These are phyloP conservation scores for Saimiri boliviensis DNA, from an alignment of 2,113 vertebrate species.

Conservation along the genomic window DNA sequence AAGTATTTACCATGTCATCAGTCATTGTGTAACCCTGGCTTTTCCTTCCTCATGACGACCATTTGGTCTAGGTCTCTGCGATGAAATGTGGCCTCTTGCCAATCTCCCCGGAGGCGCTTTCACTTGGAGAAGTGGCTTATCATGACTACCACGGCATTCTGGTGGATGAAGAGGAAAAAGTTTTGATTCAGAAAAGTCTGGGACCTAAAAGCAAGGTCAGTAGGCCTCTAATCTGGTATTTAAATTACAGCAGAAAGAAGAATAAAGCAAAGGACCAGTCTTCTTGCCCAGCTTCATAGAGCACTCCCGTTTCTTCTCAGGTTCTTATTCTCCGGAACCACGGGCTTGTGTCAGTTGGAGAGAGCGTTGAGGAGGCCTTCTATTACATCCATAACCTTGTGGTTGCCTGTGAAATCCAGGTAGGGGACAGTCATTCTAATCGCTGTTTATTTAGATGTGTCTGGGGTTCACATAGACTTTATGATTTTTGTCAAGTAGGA, in stretches of 20 bases:
- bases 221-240: neutral
- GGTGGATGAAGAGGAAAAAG: conserved; percentile 93
- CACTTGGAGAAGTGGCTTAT: conserved; percentile 94
- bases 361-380: conserved; percentile 97
- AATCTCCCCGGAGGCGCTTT: conserved; percentile 95
- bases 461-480: neutral
- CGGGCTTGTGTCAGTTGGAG: conserved; percentile 94
- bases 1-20: accelerated
- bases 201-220: conserved; percentile 97
- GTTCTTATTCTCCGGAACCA: conserved; percentile 98
- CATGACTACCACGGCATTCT: conserved; percentile 98
- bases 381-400: conserved; percentile 97
- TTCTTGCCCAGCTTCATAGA: neutral
- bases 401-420: conserved; percentile 98
- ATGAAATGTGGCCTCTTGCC: conserved; percentile 98
- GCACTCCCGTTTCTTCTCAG: conserved; percentile 77
- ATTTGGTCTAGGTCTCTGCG: conserved; percentile 91
- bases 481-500: neutral
- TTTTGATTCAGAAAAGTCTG: conserved; percentile 94
- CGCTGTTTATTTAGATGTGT: neutral
- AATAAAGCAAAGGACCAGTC: neutral
- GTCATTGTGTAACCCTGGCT: neutral
- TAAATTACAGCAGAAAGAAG: neutral
- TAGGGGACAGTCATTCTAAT: conserved; percentile 69
- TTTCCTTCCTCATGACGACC: neutral